Conservation (phyloP, 2,888 invertebrate species). For the Hirudinaria manillensis region DNA sequence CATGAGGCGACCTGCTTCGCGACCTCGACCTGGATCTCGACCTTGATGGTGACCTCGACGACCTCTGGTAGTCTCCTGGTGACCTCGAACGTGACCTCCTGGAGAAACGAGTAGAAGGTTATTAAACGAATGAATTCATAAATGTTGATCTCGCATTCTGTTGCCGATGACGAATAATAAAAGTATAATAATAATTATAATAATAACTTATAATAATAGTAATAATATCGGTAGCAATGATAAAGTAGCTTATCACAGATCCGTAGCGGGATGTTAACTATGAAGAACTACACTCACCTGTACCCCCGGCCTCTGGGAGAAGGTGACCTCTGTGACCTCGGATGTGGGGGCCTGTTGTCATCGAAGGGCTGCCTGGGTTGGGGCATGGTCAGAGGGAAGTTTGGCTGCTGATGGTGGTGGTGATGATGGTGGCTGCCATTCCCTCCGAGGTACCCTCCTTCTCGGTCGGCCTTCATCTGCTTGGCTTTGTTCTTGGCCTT, state of each 20-base stretch:
- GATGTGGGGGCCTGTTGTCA: not conserved
- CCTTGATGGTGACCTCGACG: conserved; percentile 40
- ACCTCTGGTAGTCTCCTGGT: conserved; percentile 35
- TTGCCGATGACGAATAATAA: too few relatives aligned
- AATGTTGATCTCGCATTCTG: too few relatives aligned
- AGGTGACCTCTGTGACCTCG: not conserved
- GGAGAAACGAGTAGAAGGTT: not conserved
- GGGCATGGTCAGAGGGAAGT: not conserved
- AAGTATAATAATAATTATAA: not conserved
- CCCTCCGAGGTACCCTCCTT: not conserved
- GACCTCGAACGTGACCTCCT: conserved; percentile 54
- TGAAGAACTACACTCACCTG: not conserved
- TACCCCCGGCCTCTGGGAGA: not conserved
- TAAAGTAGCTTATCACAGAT: too few relatives aligned
- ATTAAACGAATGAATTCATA: not conserved
- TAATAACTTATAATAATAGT: not conserved
- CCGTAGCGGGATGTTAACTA: too few relatives aligned
- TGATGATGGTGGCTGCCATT: not conserved
- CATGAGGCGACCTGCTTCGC: conserved; percentile 40
- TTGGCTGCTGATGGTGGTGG: not conserved
- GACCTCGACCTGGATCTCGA: conserved; percentile 48
- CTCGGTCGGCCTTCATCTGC: conserved; percentile 67
- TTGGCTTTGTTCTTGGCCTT: conserved; percentile 87
- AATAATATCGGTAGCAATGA: conserved; percentile 8
- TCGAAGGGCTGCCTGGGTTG: not conserved